Conservation (phyloP, 2,888 invertebrate species). For the Masnerella sp. region DNA sequence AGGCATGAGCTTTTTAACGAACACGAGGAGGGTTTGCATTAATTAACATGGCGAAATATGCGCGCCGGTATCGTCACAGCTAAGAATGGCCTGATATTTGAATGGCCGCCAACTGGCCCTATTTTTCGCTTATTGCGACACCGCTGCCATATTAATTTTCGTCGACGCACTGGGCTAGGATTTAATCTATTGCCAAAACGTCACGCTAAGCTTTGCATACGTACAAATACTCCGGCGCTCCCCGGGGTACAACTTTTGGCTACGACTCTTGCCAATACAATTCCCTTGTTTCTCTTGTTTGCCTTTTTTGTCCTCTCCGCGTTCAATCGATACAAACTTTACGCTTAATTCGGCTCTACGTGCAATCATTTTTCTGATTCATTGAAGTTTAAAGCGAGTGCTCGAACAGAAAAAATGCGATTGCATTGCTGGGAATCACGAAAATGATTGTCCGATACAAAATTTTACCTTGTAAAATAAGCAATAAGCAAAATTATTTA, state of each 20-base stretch:
- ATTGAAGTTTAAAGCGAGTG: too few relatives aligned
- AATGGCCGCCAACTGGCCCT: conserved; percentile 44
- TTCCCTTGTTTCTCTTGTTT: too few relatives aligned
- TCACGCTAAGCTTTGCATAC: conserved; percentile 13
- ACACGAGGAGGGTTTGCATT: conserved; percentile 24
- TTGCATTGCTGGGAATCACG: too few relatives aligned
- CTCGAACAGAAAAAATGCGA: too few relatives aligned
- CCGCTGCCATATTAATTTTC: conserved; percentile 25
- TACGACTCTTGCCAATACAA: conserved; percentile 13
- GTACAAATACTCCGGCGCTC: background rate
- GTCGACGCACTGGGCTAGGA: conserved; percentile 15
- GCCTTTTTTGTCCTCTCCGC: background rate
- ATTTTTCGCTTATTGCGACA: conserved; percentile 21
- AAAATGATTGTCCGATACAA: too few relatives aligned
- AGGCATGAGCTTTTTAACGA: conserved; percentile 29
- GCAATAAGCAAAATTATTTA: too few relatives aligned
- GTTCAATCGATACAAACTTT: background rate
- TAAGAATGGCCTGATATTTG: conserved; percentile 34
- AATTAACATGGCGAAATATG: conserved; percentile 36
- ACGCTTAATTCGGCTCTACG: too few relatives aligned
- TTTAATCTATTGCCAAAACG: conserved; percentile 17
- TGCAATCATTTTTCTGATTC: too few relatives aligned
- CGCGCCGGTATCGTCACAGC: conserved; percentile 6
- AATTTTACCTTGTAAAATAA: too few relatives aligned
- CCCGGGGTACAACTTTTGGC: background rate